These are phyloP conservation scores for Miltochrista miniata DNA, from an alignment of 2,888 invertebrate genomes.

Conservation along the genomic window DNA sequence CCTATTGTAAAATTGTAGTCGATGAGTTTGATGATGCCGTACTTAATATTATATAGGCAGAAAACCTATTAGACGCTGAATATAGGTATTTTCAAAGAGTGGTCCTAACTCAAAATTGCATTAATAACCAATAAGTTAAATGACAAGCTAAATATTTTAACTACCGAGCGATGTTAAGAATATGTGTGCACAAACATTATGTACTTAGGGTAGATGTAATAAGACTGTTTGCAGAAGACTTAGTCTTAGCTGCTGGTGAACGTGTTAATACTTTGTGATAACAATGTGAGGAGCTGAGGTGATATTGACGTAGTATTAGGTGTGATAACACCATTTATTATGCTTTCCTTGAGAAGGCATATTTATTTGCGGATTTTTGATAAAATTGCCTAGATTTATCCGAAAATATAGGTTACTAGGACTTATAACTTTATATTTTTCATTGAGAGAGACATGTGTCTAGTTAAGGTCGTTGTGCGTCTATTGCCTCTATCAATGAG, in stretches of 20 bases:
- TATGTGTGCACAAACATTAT: conserved; percentile 5
- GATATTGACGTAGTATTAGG: conserved; percentile 11
- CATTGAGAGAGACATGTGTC: no score
- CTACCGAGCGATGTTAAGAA: no score
- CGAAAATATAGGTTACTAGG: neutral
- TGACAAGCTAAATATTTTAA: neutral
- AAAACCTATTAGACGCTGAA: no score
- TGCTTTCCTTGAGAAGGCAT: neutral
- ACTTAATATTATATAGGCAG: no score
- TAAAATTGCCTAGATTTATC: neutral
- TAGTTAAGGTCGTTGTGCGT: no score
- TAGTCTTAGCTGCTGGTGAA: conserved; percentile 38
- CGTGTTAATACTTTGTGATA: conserved; percentile 47
- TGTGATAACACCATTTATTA: conserved; percentile 9
- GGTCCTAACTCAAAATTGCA: neutral
- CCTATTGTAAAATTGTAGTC: no score
- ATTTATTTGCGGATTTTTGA: neutral
- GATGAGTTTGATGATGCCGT: no score
- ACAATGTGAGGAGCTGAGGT: conserved; percentile 32
- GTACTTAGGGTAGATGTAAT: conserved; percentile 12
- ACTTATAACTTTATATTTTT: neutral
- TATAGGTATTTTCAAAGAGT: neutral
- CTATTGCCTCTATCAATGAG: no score
- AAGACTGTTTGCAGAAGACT: conserved; percentile 39
- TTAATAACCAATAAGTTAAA: neutral